Conservation (phyloP, 2,888 invertebrate species). For the Oligia fasciuncula region DNA sequence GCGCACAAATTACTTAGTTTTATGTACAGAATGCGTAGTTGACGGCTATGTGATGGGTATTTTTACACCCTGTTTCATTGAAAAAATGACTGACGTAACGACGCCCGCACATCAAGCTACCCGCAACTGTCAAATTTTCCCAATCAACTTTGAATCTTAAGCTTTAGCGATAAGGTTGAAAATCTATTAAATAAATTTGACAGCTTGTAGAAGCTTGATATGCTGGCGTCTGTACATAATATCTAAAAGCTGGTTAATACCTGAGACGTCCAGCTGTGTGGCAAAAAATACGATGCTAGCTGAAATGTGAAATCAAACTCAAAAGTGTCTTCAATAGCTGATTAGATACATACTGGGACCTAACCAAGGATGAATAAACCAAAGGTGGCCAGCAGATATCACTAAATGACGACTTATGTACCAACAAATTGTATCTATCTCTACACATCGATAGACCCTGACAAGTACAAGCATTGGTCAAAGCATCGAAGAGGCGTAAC, state of each 20-base stretch:
- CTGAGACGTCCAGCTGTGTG: neutral
- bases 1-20: neutral
- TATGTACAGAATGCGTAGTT: neutral
- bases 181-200: too few species aligned
- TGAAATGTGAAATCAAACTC: neutral
- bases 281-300: neutral
- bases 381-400: neutral
- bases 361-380: conserved; percentile 6
- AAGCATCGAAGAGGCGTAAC: conserved; percentile 55
- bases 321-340: too few species aligned
- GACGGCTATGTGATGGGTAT: neutral
- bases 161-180: too few species aligned
- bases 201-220: too few species aligned
- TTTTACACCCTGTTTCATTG: neutral
- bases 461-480: conserved; percentile 21
- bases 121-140: too few species aligned
- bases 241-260: neutral
- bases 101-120: too few species aligned
- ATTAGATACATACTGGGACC: neutral
- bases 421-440: neutral
- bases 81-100: neutral
- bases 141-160: too few species aligned
- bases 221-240: neutral
- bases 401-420: neutral
- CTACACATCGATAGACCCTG: neutral